Percentiles rank a stretch among this genome's conserved stretches.
Conservation (phyloP, 35 echinoderm and acorn worm genomes). For the Lytechinus variegatus region DNA sequence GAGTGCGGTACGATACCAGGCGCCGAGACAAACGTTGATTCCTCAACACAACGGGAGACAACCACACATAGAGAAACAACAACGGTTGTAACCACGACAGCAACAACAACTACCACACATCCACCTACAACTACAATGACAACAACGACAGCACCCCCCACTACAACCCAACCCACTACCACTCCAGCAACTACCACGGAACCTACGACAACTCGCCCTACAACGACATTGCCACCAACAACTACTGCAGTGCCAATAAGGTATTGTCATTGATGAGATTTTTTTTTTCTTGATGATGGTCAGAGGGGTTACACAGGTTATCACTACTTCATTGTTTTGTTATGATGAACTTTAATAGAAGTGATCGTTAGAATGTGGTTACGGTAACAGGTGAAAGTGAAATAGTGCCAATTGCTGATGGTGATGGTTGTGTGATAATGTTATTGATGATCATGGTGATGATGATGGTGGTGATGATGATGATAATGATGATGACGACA, state of each 20-base stretch:
- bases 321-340: too few relatives aligned
- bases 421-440: neutral
- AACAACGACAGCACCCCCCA: neutral
- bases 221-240: neutral
- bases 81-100: neutral
- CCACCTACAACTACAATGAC: neutral
- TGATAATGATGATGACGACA: neutral
- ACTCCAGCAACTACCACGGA: neutral
- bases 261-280: neutral
- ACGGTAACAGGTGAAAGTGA: too few relatives aligned
- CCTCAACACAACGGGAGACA: neutral
- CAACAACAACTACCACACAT: neutral
- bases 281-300: too few relatives aligned
- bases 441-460: neutral
- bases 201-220: conserved; percentile 12
- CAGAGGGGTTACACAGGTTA: too few relatives aligned
- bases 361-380: too few relatives aligned
- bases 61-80: neutral
- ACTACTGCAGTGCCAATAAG: neutral
- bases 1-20: neutral
- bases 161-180: conserved; percentile 24
- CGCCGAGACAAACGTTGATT: neutral
- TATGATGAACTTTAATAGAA: too few relatives aligned
- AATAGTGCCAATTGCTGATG: too few relatives aligned
- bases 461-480: neutral